Base-by-base conservation (phyloP, 2,888 invertebrate species). In the Macaria liturata region DNA sequence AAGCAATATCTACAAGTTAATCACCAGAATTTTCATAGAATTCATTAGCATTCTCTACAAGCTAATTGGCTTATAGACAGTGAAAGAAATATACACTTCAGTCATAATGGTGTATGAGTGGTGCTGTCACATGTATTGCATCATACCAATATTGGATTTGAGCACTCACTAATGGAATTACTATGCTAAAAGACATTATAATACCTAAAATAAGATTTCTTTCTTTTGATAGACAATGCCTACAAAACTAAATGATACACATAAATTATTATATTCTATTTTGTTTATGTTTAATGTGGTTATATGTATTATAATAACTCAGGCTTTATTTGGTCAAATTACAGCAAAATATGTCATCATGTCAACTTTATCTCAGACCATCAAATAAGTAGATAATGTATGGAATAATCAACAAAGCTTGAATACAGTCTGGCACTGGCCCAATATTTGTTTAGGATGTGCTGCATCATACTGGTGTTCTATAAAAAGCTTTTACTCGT, bases 401-500 rank as follows among this genome's bases (percentile, higher is more conserved):
- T n/a, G 32, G 32, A 37, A 37, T 7, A 37, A 37, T 7, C 34
- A 51, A 30, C 8, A 43, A 45, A 49, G 44, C 20, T 60, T 60
- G 34, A 61, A 52, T 60, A 60, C 51, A 67, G 64, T 50, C 65
- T 79, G 80, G 80, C 78, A 46, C 9, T 20, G 34, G 4, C 68
- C 79, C 80, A 80, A 67, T 55, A 59, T 65, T 56, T 31, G 62
- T 67, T 70, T 68, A 67, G 70, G 70, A 76, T 70, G 66, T 74
- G 57, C 63, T 61, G 58, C 54, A 63, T 71, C 68, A 67, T 65
- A 60, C 58, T 55, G 53, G 39, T 46, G 32, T 45, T 46, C 61
- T 67, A 66, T 61, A 71, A 70, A 72, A 69, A 71, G 43, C 49
- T 63, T 62, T 54, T 53, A 52, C 53, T 65, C 51, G 57, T 65